Conservation (phyloP, 1,140 invertebrate species). For the Lepidurus arcticus region DNA sequence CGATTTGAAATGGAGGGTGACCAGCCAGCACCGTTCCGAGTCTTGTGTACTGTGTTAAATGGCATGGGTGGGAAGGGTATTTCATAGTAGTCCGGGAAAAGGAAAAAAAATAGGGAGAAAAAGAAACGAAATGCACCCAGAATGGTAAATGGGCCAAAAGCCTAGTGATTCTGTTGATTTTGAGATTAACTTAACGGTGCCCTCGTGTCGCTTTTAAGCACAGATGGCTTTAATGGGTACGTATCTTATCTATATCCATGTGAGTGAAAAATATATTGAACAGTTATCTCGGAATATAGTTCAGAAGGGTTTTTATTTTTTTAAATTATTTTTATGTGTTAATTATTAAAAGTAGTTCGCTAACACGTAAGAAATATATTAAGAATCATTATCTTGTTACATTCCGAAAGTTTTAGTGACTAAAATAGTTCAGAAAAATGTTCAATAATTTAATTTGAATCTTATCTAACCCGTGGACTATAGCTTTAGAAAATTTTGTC, state of each 20-base stretch:
- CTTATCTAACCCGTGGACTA: too few species aligned
- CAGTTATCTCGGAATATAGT: too few species aligned
- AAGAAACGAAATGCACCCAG: background rate
- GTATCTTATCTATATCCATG: background rate
- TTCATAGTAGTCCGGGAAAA: background rate
- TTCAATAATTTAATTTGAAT: too few species aligned
- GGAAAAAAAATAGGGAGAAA: constrained; percentile 8
- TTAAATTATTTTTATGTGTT: too few species aligned
- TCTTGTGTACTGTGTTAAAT: constrained; percentile 10
- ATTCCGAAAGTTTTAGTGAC: too few species aligned
- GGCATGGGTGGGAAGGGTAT: background rate
- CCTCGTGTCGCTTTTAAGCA: constrained; percentile 1
- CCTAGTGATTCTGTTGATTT: background rate
- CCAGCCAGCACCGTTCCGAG: background rate
- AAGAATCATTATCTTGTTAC: too few species aligned
- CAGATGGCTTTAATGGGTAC: constrained; percentile 14
- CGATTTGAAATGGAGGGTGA: constrained; percentile 17
- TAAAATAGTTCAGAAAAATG: too few species aligned
- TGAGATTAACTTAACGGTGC: constrained; percentile 11
- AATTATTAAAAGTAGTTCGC: too few species aligned
- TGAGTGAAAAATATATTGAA: too few species aligned
- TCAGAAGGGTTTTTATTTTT: too few species aligned
- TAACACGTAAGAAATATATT: too few species aligned
- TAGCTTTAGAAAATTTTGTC: too few species aligned
- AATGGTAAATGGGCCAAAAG: constrained; percentile 12